Conservation (phyloP, 2,113 vertebrate genomes). For the Ceratotherium simum region DNA sequence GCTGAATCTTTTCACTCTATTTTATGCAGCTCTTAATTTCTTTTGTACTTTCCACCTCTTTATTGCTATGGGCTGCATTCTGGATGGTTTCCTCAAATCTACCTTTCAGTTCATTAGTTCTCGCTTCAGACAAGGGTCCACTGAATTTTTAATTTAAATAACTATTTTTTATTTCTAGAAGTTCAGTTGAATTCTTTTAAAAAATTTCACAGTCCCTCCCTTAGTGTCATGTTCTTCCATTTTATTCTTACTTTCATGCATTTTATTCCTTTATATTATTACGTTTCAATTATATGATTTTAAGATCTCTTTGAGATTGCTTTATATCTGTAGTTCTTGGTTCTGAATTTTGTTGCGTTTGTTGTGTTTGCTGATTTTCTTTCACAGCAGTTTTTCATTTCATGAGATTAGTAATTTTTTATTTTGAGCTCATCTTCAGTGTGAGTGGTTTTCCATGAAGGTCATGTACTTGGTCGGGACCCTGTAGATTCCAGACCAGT, state of each 20-base stretch:
- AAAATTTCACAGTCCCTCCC: background rate
- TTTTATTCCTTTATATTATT: background rate
- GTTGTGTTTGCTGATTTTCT: background rate
- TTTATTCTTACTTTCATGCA: background rate
- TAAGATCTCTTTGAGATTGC: background rate
- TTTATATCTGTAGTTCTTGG: background rate
- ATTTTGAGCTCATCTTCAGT: background rate
- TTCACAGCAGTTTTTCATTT: background rate
- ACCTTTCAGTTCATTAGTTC: background rate
- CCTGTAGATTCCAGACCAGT: background rate
- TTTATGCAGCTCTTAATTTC: background rate
- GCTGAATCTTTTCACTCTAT: background rate
- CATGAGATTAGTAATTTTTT: background rate
- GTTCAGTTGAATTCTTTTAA: background rate
- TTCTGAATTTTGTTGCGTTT: background rate
- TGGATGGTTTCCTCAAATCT: background rate
- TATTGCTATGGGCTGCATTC: background rate
- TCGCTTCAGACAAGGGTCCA: background rate
- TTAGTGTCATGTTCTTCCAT: background rate
- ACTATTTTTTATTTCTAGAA: background rate
- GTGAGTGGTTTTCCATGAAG: background rate
- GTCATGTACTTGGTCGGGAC: background rate
- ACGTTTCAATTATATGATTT: background rate
- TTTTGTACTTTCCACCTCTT: background rate
- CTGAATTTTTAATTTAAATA: slow-evolving; percentile 42